Base-by-base conservation (phyloP, 2,113 vertebrate species). In the Corvus moneduloides region DNA sequence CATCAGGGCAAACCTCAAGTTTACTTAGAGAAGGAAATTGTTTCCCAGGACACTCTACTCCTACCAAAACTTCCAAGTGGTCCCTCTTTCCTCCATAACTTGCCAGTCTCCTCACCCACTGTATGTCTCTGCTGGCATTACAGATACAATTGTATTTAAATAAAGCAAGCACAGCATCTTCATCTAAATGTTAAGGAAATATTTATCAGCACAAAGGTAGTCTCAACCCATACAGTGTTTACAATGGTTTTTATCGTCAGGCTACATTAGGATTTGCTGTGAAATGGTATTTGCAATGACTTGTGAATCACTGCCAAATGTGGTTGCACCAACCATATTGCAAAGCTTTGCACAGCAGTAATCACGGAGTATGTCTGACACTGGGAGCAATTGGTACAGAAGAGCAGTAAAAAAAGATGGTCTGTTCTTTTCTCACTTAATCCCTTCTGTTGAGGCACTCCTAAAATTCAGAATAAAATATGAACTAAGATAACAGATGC, bases 401-500 rank as follows among this genome's bases (percentile, higher is more conserved):
- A 90, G 33, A 95, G 93, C 67, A 87, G 89, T 94, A 96, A 97
- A 96, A 95, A 91, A 49, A 92, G 92, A 90, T 76, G 93, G 90
- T 75, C 93, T 97, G 94, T 88, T 96, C 91, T 95, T 87, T 78
- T 75, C 93, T 94, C 82, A 84, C 82, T 96, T 93, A 96, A 96
- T 97, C 88, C 75, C 93, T 95, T 88, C 92, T 96, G 94, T 76
- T 96, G 96, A 96, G 93, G 90, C 87, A 92, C 89, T 96, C 92
- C 96, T 97, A 95, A 98, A 97, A 97, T 97, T 96, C 87, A 93
- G 97, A 97, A 97, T 97, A 97, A 97, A 97, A 97, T 96, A 97
- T 73, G 95, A 97, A 97, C 95, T 89, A 96, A 96, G 91, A 96
- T 95, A 97, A 96, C 91, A 97, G 96, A 96, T 96, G 95, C 87